phyloP scores from a whole-genome alignment of 2,797 vertebrate genomes.

The Alca torda region DNA sequence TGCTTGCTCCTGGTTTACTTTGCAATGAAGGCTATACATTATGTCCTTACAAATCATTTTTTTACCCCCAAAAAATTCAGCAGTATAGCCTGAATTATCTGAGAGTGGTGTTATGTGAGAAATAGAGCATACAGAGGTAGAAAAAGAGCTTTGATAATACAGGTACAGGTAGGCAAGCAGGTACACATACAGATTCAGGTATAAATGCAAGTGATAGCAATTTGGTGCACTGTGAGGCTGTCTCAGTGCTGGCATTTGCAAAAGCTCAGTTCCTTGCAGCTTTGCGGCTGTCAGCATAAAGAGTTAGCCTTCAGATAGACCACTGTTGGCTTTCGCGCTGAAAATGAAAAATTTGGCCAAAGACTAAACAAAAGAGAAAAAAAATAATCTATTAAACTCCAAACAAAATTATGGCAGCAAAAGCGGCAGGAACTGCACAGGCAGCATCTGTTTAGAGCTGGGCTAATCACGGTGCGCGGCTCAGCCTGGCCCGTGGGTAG shows the following conservation, averaged over 20 bases:
- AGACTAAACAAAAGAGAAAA: not conserved
- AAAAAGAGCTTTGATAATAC: not conserved
- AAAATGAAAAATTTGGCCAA: not conserved
- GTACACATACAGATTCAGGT: not conserved
- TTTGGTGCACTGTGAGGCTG: not conserved
- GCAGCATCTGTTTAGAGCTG: not conserved
- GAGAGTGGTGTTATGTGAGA: not conserved
- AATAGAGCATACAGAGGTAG: not conserved
- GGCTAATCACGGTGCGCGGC: rapidly evolving
- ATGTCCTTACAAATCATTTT: not conserved
- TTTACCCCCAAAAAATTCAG: not conserved
- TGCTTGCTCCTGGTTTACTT: not conserved
- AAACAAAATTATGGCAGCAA: not conserved
- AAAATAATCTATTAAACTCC: not conserved
- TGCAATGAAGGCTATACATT: not conserved
- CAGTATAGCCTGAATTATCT: not conserved
- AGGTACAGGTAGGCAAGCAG: not conserved
- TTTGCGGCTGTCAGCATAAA: not conserved
- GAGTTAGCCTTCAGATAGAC: not conserved
- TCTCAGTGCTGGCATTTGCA: not conserved
- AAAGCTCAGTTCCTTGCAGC: not conserved
- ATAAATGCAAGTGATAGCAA: not conserved
- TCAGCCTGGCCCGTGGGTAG: not conserved
- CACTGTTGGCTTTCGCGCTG: not conserved
- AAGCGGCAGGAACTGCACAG: not conserved